Percentiles rank a stretch among this genome's conserved stretches.
phyloP scores from a whole-genome alignment of 2,113 vertebrate genomes.

The Mastomys natalensis region DNA sequence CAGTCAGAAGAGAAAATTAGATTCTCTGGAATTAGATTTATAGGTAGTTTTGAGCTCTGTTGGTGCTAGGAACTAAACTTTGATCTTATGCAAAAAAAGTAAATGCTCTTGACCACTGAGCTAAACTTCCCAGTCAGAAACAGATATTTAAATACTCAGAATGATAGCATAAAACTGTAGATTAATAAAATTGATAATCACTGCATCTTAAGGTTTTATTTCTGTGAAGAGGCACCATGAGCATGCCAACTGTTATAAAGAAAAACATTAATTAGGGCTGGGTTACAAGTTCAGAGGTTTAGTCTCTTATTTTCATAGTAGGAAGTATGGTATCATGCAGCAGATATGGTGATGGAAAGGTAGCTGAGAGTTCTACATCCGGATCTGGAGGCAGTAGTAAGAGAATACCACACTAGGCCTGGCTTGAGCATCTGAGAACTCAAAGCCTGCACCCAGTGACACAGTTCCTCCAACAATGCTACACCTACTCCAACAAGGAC shows the following conservation, averaged over 20 bases:
- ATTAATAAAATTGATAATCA: neutral
- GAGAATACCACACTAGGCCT: neutral
- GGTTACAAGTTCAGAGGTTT: neutral
- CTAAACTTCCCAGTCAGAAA: neutral
- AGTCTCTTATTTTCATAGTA: neutral
- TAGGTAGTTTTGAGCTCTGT: neutral
- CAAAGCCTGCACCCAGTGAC: neutral
- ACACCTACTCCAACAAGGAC: neutral
- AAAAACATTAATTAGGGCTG: neutral
- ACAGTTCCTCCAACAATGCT: neutral
- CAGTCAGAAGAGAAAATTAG: neutral
- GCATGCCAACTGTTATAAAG: neutral
- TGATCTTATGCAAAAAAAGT: neutral
- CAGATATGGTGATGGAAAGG: neutral
- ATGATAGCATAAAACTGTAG: neutral
- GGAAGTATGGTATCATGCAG: neutral
- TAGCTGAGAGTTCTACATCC: neutral
- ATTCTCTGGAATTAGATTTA: neutral
- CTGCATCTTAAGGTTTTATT: neutral
- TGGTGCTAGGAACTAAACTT: neutral
- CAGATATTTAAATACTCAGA: neutral
- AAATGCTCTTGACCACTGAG: neutral
- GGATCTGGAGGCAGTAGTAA: neutral
- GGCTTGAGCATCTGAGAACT: neutral
- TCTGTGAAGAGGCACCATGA: neutral